Conservation (phyloP, 2,113 vertebrate species). For the Cyanistes caeruleus region DNA sequence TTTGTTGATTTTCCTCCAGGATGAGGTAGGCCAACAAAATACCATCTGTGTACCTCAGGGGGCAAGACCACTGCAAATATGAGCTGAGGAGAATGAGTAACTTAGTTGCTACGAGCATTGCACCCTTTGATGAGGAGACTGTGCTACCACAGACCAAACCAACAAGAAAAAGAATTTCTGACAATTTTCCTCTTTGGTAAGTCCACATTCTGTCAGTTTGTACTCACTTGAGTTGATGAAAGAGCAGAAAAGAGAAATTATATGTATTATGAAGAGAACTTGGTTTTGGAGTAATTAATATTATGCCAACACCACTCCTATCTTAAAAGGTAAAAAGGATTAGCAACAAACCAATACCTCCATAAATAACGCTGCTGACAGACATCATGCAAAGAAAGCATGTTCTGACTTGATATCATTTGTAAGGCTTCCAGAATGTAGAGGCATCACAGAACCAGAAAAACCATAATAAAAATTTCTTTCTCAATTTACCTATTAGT, state of each 20-base stretch:
- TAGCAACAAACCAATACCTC: background rate
- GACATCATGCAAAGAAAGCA: background rate
- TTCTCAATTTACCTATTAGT: background rate
- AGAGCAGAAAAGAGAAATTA: background rate
- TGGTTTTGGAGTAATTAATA: background rate
- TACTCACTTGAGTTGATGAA: background rate
- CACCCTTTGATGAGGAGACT: background rate
- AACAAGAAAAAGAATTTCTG: background rate
- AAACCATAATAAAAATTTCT: background rate
- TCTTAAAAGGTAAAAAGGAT: background rate
- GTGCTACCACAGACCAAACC: accelerated
- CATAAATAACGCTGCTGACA: background rate
- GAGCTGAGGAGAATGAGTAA: background rate
- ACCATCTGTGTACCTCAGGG: background rate
- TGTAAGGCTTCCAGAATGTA: background rate
- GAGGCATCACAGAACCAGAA: background rate
- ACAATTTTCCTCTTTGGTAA: background rate
- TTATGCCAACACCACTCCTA: background rate
- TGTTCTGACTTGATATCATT: background rate
- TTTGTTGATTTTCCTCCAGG: background rate
- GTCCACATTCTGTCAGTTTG: background rate
- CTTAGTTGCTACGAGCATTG: background rate
- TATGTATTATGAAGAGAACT: background rate
- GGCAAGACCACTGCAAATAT: accelerated
- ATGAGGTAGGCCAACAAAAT: background rate